Percentiles rank a stretch among this genome's conserved stretches.
Conservation (phyloP, 2,888 invertebrate species). For the Aporophyla nigra region DNA sequence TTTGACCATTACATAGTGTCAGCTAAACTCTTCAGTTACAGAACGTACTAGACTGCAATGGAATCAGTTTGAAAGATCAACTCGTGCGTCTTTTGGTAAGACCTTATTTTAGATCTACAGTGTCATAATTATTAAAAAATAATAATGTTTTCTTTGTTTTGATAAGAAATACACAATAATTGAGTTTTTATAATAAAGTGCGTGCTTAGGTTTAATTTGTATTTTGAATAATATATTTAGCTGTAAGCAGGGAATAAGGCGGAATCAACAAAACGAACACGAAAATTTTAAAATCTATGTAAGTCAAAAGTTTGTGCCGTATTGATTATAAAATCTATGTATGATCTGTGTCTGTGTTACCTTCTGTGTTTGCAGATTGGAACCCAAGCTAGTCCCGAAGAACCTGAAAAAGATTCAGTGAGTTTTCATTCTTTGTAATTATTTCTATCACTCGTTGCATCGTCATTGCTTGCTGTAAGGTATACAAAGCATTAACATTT, state of each 20-base stretch:
- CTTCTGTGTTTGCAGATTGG: neutral
- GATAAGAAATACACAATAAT: too few relatives aligned
- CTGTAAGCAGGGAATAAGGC: neutral
- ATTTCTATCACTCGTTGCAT: neutral
- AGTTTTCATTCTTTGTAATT: neutral
- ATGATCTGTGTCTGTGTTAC: too few relatives aligned
- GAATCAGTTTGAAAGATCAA: neutral
- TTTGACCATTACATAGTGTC: neutral
- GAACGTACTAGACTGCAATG: conserved; percentile 9
- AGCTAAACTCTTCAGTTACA: conserved; percentile 9
- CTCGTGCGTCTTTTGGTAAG: conserved; percentile 8
- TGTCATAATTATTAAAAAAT: too few relatives aligned
- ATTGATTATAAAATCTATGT: too few relatives aligned
- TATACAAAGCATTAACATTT: neutral
- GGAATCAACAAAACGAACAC: neutral
- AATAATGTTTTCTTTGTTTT: too few relatives aligned
- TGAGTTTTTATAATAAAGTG: too few relatives aligned
- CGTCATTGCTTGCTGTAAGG: neutral
- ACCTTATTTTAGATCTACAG: neutral
- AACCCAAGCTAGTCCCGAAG: neutral
- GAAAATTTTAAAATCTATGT: neutral
- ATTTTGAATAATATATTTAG: too few relatives aligned
- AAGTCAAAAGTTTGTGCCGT: neutral
- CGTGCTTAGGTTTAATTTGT: too few relatives aligned
- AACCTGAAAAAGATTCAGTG: neutral